Percentiles rank a stretch among this genome's conserved stretches.
These are phyloP conservation scores for Drepanosiphum platanoidis DNA, from an alignment of 2,888 invertebrate species.

Conservation along the genomic window DNA sequence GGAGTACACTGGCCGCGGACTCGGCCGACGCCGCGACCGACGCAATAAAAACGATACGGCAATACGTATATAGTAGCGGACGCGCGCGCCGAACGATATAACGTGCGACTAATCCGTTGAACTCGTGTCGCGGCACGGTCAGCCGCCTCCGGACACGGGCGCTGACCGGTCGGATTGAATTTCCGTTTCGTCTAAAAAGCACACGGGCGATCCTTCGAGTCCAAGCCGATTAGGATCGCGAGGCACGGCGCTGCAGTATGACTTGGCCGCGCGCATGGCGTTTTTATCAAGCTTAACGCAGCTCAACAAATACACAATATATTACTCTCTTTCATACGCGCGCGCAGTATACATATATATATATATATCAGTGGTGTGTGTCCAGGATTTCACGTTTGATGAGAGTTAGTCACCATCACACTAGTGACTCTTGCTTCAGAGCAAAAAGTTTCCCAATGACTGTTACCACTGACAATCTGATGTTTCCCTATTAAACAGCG, in stretches of 20 bases:
- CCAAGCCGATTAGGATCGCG: conserved; percentile 4
- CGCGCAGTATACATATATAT: no score
- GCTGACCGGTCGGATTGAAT: conserved; percentile 39
- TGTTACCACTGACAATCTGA: no score
- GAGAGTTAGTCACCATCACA: no score
- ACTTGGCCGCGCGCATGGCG: background rate
- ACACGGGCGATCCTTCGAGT: background rate
- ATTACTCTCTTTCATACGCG: background rate
- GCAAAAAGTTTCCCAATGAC: no score
- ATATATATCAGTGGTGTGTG: no score
- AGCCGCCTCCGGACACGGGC: background rate
- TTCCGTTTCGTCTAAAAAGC: conserved; percentile 8
- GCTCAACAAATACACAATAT: background rate
- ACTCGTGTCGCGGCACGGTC: conserved; percentile 39
- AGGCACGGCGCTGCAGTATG: background rate
- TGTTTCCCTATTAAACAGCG: no score
- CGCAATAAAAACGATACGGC: no score
- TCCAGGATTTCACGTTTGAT: no score
- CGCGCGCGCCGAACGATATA: conserved; percentile 10
- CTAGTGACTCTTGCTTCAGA: no score
- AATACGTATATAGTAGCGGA: conserved; percentile 42
- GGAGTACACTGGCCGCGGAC: no score
- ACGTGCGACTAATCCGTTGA: conserved; percentile 46
- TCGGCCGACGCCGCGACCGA: no score
- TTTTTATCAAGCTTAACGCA: background rate